Percentiles rank a stretch among this genome's conserved stretches.
Evolutionary conservation across 2,797 vertebrate species (phyloP).

Genomic region (Acanthornis magna): DNA sequence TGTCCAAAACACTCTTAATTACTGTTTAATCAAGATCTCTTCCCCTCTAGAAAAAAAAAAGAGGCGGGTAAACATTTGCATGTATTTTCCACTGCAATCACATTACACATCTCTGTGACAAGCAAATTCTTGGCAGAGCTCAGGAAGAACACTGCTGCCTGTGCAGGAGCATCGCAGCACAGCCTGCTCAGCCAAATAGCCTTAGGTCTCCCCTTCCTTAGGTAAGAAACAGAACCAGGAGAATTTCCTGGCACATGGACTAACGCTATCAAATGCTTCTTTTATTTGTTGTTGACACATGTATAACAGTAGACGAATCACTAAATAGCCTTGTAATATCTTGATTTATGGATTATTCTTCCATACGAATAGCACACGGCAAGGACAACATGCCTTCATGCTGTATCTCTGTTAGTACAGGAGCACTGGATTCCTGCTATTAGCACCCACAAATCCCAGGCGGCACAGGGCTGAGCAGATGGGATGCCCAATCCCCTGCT

Average conservation of each 20-base stretch:
- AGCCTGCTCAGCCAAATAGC: conserved; percentile 27
- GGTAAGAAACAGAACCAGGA: conserved; percentile 29
- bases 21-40: conserved; percentile 65
- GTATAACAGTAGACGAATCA: conserved; percentile 52
- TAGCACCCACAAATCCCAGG: neutral
- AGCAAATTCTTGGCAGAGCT: conserved; percentile 23
- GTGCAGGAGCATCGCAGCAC: conserved; percentile 6
- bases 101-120: conserved; percentile 36
- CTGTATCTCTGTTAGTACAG: neutral
- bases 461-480: neutral
- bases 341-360: conserved; percentile 64
- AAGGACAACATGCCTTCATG: neutral
- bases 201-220: neutral
- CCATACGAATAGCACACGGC: neutral
- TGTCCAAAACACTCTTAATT: conserved; percentile 70
- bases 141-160: neutral
- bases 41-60: conserved; percentile 19
- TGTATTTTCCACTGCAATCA: conserved; percentile 17
- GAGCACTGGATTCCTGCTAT: neutral
- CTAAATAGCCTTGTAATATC: conserved; percentile 63
- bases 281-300: conserved; percentile 63
- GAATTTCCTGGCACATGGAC: conserved; percentile 56
- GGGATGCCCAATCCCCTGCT: neutral
- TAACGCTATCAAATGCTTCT: conserved; percentile 50
- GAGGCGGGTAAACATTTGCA: conserved; percentile 8